phyloP scores from a whole-genome alignment of 2,797 vertebrate species.

The Girardinus metallicus region DNA sequence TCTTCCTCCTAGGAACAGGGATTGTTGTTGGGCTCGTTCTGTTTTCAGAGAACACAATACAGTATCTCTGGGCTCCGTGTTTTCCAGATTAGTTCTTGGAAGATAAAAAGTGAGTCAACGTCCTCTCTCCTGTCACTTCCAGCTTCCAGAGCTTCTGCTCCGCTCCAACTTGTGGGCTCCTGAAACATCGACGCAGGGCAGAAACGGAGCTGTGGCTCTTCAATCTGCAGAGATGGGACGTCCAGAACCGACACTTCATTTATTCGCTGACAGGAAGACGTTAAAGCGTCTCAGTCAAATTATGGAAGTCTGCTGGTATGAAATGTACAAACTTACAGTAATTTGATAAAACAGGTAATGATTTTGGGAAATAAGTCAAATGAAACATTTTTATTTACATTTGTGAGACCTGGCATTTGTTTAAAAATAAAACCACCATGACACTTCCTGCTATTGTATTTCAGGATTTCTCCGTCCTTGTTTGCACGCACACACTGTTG shows the following conservation, averaged over 20 bases:
- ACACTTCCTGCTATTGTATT: slow-evolving; percentile 76
- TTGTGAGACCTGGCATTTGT: slow-evolving; percentile 28
- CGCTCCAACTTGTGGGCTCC: slow-evolving; percentile 9
- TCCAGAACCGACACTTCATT: slow-evolving; percentile 62
- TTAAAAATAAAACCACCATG: slow-evolving; percentile 49
- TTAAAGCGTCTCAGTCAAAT: slow-evolving; percentile 17
- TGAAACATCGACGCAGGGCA: slow-evolving; percentile 25
- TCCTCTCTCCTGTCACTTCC: slow-evolving; percentile 63
- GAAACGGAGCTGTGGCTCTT: slow-evolving; percentile 19
- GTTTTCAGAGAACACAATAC: slow-evolving; percentile 44
- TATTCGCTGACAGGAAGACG: slow-evolving; percentile 62
- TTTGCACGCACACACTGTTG: slow-evolving; percentile 28
- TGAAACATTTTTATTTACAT: slow-evolving; percentile 4
- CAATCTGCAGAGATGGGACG: neutral
- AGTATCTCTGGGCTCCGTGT: slow-evolving; percentile 61
- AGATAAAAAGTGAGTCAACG: slow-evolving; percentile 74
- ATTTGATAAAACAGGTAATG: neutral
- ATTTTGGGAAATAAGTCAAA: neutral
- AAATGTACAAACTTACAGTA: neutral
- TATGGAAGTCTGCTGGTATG: neutral
- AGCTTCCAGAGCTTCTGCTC: slow-evolving; percentile 51
- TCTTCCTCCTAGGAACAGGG: slow-evolving; percentile 5
- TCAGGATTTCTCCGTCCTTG: slow-evolving; percentile 51
- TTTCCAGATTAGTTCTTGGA: slow-evolving; percentile 58
- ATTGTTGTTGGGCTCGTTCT: neutral